Base-by-base conservation (phyloP, 2,797 vertebrate genomes). In the Anabas testudineus region DNA sequence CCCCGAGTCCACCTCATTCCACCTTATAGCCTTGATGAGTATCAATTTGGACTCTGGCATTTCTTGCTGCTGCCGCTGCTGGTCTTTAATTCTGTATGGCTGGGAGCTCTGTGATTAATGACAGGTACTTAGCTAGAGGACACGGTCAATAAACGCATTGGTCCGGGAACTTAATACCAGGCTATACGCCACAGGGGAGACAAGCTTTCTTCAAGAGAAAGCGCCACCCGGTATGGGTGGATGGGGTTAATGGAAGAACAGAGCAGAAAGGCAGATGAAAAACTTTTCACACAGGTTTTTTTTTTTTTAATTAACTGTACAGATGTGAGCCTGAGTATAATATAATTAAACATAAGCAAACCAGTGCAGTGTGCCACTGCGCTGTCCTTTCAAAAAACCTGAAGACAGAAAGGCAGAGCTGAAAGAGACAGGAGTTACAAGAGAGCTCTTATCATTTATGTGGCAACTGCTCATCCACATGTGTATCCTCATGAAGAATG, bases 51-150 rank as follows among this genome's bases (percentile, higher is more conserved):
- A 83, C 66, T 70, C 67, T 63, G 74, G 63, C 65, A 45, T 88
- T 86, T 87, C 66, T 80, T 56, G 52, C 0, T 39, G 79, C 72
- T 39, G 54, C 13, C 46, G 56, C 48, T 88, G 76, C 73, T n/a
- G n/a, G n/a, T 87, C 63, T 91, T 88, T 88, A 83, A 87, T 84
- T 88, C 78, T 77, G 77, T 65, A 87, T 79, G 83, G 67, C 53
- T 67, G 80, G 81, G 67, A 49, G 34, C 66, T 66, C 61, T 46
- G 56, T 90, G 90, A 92, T 91, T 88, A 91, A 92, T 91, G 88
- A 60, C 48, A 73, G 65, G 74, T 83, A 84, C 78, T 91, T 85
- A 85, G 82, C 78, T 46, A 16, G 69, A 66, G 86, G 84, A 88
- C 71, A 73, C 14, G 69, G 81, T 91, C 90, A 87, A 90, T 92